phyloP scores from a whole-genome alignment of 2,797 vertebrate genomes.

The Gephyroberyx darwinii region DNA sequence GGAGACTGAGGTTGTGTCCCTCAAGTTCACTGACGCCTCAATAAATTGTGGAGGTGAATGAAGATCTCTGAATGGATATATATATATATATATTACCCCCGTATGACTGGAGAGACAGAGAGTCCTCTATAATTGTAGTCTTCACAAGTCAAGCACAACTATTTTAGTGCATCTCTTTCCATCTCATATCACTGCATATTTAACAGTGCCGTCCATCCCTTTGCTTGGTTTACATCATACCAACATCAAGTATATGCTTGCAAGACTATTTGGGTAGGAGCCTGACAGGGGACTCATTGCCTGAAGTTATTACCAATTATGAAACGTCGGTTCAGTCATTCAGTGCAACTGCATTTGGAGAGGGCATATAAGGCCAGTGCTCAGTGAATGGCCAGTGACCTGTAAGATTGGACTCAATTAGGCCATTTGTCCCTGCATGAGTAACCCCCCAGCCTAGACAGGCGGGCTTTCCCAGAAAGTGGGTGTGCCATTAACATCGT shows the following conservation, averaged over 20 bases:
- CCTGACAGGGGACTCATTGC: constrained; percentile 10
- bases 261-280: constrained; percentile 6
- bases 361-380: constrained; percentile 33
- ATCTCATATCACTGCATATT: constrained; percentile 27
- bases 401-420: constrained; percentile 70
- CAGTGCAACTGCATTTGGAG: constrained; percentile 37
- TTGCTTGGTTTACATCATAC: constrained; percentile 27
- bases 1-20: constrained; percentile 29
- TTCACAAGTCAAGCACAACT: constrained; percentile 32
- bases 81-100: not conserved
- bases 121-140: constrained; percentile 49
- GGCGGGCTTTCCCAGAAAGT: constrained; percentile 72
- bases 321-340: constrained; percentile 48
- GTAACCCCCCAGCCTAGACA: constrained; percentile 65
- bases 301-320: constrained; percentile 43
- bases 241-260: constrained; percentile 16
- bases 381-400: constrained; percentile 70
- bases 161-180: constrained; percentile 33
- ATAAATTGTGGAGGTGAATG: constrained; percentile 24
- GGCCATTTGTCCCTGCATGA: constrained; percentile 64
- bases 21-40: constrained; percentile 24
- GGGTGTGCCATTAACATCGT: constrained; percentile 65
- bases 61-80: constrained; percentile 26
- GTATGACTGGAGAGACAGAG: constrained; percentile 21
- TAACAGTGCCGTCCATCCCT: not conserved